phyloP scores from a whole-genome alignment of 2,113 vertebrate species.

The Nansenia antarctica region DNA sequence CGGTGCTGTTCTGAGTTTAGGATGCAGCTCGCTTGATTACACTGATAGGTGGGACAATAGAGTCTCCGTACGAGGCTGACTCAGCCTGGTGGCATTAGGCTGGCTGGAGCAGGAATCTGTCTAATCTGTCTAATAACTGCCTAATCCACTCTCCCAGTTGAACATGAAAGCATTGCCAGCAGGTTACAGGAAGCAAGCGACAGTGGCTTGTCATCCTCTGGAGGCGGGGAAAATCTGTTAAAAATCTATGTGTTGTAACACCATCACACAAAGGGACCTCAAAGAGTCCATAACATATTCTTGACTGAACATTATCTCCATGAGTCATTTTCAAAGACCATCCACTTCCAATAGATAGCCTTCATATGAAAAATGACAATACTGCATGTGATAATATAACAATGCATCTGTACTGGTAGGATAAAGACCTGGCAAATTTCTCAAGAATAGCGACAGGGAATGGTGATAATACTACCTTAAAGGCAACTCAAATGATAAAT shows the following conservation, averaged over 20 bases:
- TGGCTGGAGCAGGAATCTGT: background rate
- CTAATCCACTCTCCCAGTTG: background rate
- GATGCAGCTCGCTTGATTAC: slow-evolving; percentile 25
- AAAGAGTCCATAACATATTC: background rate
- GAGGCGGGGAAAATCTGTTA: background rate
- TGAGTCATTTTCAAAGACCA: background rate
- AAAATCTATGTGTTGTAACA: background rate
- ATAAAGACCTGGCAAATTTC: too few relatives aligned
- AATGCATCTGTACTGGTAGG: too few relatives aligned
- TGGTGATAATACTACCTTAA: too few relatives aligned
- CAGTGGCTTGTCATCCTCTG: background rate
- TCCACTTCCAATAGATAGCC: too few relatives aligned
- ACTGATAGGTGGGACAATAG: slow-evolving; percentile 35
- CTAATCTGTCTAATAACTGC: background rate
- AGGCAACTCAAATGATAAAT: too few relatives aligned
- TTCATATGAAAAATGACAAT: too few relatives aligned
- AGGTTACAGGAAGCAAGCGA: background rate
- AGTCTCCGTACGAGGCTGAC: background rate
- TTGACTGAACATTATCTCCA: background rate
- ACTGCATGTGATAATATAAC: too few relatives aligned
- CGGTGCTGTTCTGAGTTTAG: slow-evolving; percentile 16
- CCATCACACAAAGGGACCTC: background rate
- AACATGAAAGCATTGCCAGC: background rate
- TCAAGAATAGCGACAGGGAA: too few relatives aligned
- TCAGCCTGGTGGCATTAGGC: background rate